A percentile compares a stretch with the other conserved stretches of the same genome.
Evolutionary conservation across 2,113 vertebrate genomes (phyloP).

Genomic region (Dasyprocta punctata): DNA sequence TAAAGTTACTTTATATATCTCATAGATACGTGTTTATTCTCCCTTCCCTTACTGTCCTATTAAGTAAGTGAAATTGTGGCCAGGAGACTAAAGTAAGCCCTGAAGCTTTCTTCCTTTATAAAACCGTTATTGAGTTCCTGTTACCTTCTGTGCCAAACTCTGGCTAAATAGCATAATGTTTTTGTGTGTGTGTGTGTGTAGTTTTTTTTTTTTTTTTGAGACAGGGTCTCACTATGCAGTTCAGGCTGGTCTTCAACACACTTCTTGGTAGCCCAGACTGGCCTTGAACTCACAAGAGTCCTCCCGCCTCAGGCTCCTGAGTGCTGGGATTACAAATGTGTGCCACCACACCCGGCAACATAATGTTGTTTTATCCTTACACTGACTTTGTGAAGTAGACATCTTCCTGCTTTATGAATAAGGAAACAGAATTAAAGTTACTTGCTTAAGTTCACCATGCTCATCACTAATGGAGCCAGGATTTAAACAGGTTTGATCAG

Average conservation of each 20-base stretch:
- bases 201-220: no score
- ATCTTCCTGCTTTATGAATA: neutral
- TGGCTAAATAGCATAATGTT: neutral
- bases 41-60: neutral
- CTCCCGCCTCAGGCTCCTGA: no score
- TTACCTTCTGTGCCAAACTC: neutral
- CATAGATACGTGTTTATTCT: neutral
- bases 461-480: neutral
- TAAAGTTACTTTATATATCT: neutral
- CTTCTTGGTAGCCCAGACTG: no score
- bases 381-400: neutral
- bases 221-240: no score
- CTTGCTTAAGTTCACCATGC: neutral
- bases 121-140: constrained; percentile 10
- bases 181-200: no score
- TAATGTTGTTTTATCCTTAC: neutral
- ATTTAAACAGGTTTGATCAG: neutral
- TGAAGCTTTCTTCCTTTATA: neutral
- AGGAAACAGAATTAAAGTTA: neutral
- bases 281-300: no score
- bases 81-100: neutral
- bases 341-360: no score
- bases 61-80: neutral
- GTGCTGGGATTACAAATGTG: no score
- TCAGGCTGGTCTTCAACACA: no score